Percentiles rank a stretch among this genome's conserved stretches.
phyloP scores from a whole-genome alignment of 2,113 vertebrate genomes.

The Podocnemis expansa region DNA sequence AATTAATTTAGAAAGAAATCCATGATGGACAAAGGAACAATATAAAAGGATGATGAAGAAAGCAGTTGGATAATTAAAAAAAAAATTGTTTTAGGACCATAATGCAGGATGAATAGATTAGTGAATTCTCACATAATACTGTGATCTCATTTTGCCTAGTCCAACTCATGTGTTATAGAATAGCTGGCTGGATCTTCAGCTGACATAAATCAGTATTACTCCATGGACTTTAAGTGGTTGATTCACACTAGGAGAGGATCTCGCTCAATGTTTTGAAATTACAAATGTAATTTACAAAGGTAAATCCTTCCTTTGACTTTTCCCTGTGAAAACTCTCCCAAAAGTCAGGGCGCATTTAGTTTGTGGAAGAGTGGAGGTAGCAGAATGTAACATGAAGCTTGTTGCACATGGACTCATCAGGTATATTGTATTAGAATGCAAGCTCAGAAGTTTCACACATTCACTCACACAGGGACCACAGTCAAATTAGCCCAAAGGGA shows the following conservation, averaged over 20 bases:
- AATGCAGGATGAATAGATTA: neutral
- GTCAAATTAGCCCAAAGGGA: neutral
- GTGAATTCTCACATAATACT: neutral
- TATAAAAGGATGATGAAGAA: neutral
- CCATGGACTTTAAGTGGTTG: no score
- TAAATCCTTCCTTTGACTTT: neutral
- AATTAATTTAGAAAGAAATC: neutral
- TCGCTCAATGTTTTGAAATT: no score
- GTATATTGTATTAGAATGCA: neutral
- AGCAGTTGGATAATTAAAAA: neutral
- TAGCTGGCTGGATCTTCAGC: no score
- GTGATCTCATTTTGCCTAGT: neutral
- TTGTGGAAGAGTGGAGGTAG: neutral
- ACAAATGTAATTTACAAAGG: no score
- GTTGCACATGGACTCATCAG: neutral
- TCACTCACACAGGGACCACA: neutral
- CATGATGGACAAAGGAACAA: neutral
- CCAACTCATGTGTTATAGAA: no score
- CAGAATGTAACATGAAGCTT: neutral
- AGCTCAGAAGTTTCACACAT: no score
- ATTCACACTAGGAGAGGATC: no score
- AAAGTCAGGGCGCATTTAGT: neutral
- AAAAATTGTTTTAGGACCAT: neutral
- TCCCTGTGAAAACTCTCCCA: no score
- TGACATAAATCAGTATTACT: no score